Percentiles rank a stretch among this genome's conserved stretches.
Evolutionary conservation across 2,888 invertebrate genomes (phyloP).

Genomic region (Ernsta delagoae): DNA sequence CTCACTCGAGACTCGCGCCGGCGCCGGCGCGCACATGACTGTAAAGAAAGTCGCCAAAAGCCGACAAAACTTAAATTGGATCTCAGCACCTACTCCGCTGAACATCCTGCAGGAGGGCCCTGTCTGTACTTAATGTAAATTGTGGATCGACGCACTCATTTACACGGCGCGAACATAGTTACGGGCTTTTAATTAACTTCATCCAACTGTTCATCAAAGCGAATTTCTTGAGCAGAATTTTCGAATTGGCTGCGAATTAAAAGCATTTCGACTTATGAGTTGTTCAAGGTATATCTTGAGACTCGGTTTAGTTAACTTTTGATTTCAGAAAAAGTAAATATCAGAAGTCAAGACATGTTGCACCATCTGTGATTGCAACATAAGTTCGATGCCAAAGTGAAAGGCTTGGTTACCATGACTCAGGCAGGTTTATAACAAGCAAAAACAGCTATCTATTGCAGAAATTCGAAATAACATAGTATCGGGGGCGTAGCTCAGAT

Average conservation of each 20-base stretch:
- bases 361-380: too few relatives aligned
- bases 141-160: conserved; percentile 32
- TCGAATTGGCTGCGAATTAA: neutral
- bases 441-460: too few relatives aligned
- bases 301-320: conserved; percentile 37
- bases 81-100: conserved; percentile 43
- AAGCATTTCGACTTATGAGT: neutral
- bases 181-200: conserved; percentile 36
- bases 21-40: conserved; percentile 18
- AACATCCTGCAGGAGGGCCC: conserved; percentile 26
- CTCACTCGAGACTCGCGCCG: conserved; percentile 9
- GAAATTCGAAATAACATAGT: conserved; percentile 50
- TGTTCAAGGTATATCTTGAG: conserved; percentile 45
- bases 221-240: conserved; percentile 19
- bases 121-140: conserved; percentile 31
- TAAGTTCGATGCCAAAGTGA: too few relatives aligned
- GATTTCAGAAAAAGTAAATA: too few relatives aligned
- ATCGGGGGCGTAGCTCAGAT: conserved; percentile 83
- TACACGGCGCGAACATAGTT: conserved; percentile 33
- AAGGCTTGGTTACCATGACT: too few relatives aligned
- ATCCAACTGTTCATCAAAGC: conserved; percentile 17
- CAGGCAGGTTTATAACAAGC: too few relatives aligned
- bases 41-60: conserved; percentile 57
- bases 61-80: conserved; percentile 72
- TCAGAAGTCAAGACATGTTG: too few relatives aligned